These are phyloP conservation scores for Rotaria magnacalcarata DNA, from an alignment of 2,888 invertebrate species.

Conservation along the genomic window DNA sequence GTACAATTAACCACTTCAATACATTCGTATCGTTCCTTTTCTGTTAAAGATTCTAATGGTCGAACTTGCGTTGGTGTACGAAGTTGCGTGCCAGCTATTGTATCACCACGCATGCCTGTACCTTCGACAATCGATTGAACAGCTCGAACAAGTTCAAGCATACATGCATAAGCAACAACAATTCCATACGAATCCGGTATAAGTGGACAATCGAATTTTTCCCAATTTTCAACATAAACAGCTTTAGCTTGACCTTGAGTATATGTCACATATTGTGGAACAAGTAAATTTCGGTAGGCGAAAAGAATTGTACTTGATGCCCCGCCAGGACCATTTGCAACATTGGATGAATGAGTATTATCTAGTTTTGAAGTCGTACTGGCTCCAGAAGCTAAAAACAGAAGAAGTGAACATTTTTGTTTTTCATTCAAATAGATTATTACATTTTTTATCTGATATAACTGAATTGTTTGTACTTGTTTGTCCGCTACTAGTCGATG, in stretches of 20 bases:
- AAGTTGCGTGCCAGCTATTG: conserved; percentile 12
- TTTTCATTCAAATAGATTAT: background rate
- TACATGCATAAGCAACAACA: conserved; percentile 85
- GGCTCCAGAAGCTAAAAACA: background rate
- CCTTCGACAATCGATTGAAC: conserved; percentile 61
- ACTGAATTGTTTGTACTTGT: background rate
- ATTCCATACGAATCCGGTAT: conserved; percentile 96
- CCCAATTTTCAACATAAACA: conserved; percentile 80
- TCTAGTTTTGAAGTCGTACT: background rate
- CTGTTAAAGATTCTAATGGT: conserved; percentile 29
- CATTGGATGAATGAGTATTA: background rate
- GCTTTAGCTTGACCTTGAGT: conserved; percentile 48
- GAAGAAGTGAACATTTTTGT: background rate
- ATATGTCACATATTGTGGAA: conserved; percentile 59
- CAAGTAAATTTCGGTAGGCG: background rate
- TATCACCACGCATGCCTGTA: conserved; percentile 59
- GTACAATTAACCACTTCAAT: conserved; percentile 41
- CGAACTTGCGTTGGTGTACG: conserved; percentile 36
- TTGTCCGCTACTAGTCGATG: background rate
- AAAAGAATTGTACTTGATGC: background rate
- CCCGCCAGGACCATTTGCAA: background rate
- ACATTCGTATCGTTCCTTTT: conserved; percentile 28
- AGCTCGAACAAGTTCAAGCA: conserved; percentile 81
- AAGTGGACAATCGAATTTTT: conserved; percentile 83
- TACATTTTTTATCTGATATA: conserved; percentile 31